phyloP scores from a whole-genome alignment of 1,140 invertebrate species.

The Thereuonema tuberculata region DNA sequence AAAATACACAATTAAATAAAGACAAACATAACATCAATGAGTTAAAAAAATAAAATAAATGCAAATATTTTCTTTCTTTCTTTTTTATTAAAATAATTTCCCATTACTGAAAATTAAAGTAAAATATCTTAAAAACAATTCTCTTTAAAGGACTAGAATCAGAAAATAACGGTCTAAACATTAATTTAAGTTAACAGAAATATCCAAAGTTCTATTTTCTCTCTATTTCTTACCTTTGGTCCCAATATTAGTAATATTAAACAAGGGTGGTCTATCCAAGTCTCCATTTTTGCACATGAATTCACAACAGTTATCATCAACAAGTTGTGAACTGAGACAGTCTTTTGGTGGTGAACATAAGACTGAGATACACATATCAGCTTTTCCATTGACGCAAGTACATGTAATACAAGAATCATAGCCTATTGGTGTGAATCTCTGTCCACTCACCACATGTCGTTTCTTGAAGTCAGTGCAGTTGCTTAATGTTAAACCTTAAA shows the following conservation, averaged over 20 bases:
- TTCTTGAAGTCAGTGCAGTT: slow-evolving; percentile 10
- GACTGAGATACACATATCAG: slow-evolving; percentile 29
- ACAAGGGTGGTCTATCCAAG: slow-evolving; percentile 2
- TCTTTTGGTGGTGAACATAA: slow-evolving; percentile 30
- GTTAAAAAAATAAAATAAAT: neutral
- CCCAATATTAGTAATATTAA: slow-evolving; percentile 4
- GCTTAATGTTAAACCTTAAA: neutral
- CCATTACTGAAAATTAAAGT: no score
- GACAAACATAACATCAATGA: neutral
- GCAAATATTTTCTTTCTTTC: no score
- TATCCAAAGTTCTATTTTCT: no score
- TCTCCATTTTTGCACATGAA: slow-evolving; percentile 27
- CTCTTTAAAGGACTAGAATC: no score
- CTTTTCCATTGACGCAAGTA: slow-evolving; percentile 27
- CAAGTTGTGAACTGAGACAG: slow-evolving; percentile 22
- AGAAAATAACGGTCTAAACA: no score
- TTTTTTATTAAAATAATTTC: no score
- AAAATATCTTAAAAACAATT: no score
- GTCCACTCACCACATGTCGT: slow-evolving; percentile 20
- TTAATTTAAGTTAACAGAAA: no score
- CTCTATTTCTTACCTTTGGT: slow-evolving; percentile 4
- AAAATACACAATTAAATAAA: neutral
- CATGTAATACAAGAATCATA: slow-evolving; percentile 30
- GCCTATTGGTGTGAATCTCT: slow-evolving; percentile 26
- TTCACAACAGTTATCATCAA: slow-evolving; percentile 28